A percentile compares a stretch with the other conserved stretches of the same genome.
phyloP scores from a whole-genome alignment of 2,888 invertebrate species.

The Hypselothyrea guttata region DNA sequence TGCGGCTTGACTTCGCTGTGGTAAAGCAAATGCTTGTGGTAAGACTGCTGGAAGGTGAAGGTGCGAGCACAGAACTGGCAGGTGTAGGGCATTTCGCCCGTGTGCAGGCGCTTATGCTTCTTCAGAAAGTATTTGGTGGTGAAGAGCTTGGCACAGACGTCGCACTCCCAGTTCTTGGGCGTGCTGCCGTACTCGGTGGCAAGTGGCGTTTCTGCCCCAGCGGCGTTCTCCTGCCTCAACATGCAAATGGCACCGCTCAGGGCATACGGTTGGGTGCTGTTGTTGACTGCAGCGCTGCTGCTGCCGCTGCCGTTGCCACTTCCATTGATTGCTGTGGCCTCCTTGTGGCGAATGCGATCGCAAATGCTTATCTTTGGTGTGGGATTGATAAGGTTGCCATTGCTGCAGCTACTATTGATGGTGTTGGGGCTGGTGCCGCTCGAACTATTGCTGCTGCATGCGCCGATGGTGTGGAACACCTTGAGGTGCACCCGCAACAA shows the following conservation, averaged over 20 bases:
- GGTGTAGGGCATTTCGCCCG: constrained; percentile 94
- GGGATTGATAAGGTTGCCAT: constrained; percentile 39
- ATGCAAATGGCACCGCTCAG: constrained; percentile 65
- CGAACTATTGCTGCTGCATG: constrained; percentile 15
- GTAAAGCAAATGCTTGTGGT: constrained; percentile 93
- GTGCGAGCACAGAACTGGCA: constrained; percentile 91
- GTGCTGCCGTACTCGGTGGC: constrained; percentile 79
- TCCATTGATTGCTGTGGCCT: constrained; percentile 35
- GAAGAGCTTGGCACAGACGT: constrained; percentile 91
- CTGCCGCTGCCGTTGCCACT: constrained; percentile 8
- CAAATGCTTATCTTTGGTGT: constrained; percentile 76
- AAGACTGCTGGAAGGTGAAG: constrained; percentile 95
- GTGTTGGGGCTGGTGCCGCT: constrained; percentile 39
- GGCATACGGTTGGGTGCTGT: constrained; percentile 52
- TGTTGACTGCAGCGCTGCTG: constrained; percentile 2
- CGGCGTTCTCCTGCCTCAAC: constrained; percentile 50
- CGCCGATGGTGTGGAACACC: constrained; percentile 86
- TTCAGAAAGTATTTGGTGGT: constrained; percentile 95
- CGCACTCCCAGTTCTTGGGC: constrained; percentile 93
- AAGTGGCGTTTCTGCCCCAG: constrained; percentile 16
- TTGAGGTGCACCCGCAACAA: constrained; percentile 91
- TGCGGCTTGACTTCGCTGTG: constrained; percentile 93
- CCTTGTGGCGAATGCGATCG: constrained; percentile 77
- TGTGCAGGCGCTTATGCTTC: constrained; percentile 93
- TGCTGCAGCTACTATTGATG: constrained; percentile 28